phyloP scores from a whole-genome alignment of 1,140 invertebrate genomes.

The Drosophila dunni region DNA sequence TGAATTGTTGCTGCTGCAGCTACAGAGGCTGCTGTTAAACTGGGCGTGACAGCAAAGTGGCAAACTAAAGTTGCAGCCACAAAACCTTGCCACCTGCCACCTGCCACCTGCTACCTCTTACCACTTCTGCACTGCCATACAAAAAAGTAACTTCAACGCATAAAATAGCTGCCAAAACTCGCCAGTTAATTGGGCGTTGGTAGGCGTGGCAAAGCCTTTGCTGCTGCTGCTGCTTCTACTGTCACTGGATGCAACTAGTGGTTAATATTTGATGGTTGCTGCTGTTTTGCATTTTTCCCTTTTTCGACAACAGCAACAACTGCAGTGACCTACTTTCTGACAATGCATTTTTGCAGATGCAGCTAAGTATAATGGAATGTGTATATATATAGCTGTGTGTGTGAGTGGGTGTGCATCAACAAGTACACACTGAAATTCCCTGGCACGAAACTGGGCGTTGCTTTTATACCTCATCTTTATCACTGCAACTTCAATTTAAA shows the following conservation, averaged over 20 bases:
- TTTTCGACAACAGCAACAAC: slow-evolving; percentile 26
- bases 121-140: neutral
- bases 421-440: slow-evolving; percentile 61
- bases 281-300: slow-evolving; percentile 52
- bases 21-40: slow-evolving; percentile 59
- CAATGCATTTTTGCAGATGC: slow-evolving; percentile 70
- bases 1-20: slow-evolving; percentile 55
- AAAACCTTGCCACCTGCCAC: neutral
- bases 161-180: slow-evolving; percentile 47
- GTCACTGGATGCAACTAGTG: slow-evolving; percentile 65
- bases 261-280: slow-evolving; percentile 77
- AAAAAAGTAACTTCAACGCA: slow-evolving; percentile 20
- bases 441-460: slow-evolving; percentile 33
- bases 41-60: slow-evolving; percentile 77
- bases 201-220: slow-evolving; percentile 53
- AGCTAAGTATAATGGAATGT: slow-evolving; percentile 12
- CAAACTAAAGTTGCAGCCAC: slow-evolving; percentile 73
- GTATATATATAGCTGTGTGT: slow-evolving; percentile 20
- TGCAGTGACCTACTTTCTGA: slow-evolving; percentile 72
- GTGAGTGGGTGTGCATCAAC: slow-evolving; percentile 65
- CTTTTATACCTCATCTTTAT: slow-evolving; percentile 40
- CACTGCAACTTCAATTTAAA: slow-evolving; percentile 32
- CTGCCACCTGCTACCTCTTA: too few relatives aligned
- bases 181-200: slow-evolving; percentile 64
- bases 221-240: neutral